phyloP scores from a whole-genome alignment of 2,888 invertebrate species.

The Tenthredo mesomela region DNA sequence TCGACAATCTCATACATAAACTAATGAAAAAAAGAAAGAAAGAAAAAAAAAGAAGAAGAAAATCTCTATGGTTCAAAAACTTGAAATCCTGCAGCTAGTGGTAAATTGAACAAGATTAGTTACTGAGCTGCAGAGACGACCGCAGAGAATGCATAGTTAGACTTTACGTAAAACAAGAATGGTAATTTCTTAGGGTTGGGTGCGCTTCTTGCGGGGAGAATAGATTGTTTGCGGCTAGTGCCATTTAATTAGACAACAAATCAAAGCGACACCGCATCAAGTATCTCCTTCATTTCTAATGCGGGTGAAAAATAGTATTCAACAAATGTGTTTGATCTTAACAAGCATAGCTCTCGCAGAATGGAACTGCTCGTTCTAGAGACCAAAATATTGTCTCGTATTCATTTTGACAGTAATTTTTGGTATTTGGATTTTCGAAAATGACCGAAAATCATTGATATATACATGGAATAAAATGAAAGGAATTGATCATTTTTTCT shows the following conservation, averaged over 20 bases:
- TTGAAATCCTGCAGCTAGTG: background rate
- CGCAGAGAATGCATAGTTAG: too few species aligned
- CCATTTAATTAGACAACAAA: conserved; percentile 51
- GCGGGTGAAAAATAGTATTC: background rate
- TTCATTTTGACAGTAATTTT: background rate
- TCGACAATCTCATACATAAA: background rate
- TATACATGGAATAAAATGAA: background rate
- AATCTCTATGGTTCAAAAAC: background rate
- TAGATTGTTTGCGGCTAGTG: conserved; percentile 43
- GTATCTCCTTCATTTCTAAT: background rate
- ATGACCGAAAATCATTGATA: background rate
- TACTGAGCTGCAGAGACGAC: background rate
- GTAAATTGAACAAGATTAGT: background rate
- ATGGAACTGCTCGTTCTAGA: background rate
- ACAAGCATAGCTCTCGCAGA: background rate
- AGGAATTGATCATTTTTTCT: background rate
- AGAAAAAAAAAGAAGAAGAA: background rate
- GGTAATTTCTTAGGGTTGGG: background rate
- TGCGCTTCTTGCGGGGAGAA: conserved; percentile 4
- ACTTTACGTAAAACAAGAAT: too few species aligned
- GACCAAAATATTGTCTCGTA: background rate
- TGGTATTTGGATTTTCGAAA: background rate
- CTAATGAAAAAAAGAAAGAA: background rate
- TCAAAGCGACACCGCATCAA: conserved; percentile 37
- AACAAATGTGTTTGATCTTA: background rate